Conservation (phyloP, 2,888 invertebrate species). For the Cantharis rustica region DNA sequence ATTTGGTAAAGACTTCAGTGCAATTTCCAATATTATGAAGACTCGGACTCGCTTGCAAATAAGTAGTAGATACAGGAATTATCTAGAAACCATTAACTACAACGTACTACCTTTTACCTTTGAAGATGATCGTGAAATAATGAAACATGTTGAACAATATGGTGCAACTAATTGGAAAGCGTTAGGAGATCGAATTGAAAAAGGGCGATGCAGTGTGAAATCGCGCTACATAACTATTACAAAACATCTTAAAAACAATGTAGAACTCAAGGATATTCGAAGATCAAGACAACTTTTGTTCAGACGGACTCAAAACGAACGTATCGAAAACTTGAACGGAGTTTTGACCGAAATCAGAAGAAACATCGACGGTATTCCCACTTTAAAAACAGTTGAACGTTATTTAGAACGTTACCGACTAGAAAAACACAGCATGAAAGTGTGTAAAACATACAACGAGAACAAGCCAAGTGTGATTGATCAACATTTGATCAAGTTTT, state of each 20-base stretch:
- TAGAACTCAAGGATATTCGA: constrained; percentile 52
- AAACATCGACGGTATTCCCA: neutral
- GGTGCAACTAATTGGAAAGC: neutral
- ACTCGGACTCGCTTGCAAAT: constrained; percentile 67
- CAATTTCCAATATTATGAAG: constrained; percentile 63
- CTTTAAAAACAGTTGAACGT: neutral
- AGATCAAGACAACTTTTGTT: constrained; percentile 42
- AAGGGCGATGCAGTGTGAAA: constrained; percentile 61
- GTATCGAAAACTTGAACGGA: neutral
- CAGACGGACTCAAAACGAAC: neutral
- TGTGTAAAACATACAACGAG: neutral
- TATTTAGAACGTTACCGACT: neutral
- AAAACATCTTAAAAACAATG: constrained; percentile 58
- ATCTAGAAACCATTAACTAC: constrained; percentile 50
- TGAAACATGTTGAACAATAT: constrained; percentile 57
- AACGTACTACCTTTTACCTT: constrained; percentile 63
- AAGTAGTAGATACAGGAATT: constrained; percentile 62
- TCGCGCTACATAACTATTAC: constrained; percentile 59
- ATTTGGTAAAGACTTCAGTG: constrained; percentile 65
- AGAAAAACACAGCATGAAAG: neutral
- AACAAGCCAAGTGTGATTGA: constrained; percentile 5
- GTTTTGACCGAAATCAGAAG: neutral
- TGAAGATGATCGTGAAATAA: constrained; percentile 67
- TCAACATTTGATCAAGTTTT: constrained; percentile 27
- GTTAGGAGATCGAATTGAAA: constrained; percentile 52